Percentiles rank a stretch among this genome's conserved stretches.
Evolutionary conservation across 2,888 invertebrate species (phyloP).

Genomic region (Papilio demoleus): DNA sequence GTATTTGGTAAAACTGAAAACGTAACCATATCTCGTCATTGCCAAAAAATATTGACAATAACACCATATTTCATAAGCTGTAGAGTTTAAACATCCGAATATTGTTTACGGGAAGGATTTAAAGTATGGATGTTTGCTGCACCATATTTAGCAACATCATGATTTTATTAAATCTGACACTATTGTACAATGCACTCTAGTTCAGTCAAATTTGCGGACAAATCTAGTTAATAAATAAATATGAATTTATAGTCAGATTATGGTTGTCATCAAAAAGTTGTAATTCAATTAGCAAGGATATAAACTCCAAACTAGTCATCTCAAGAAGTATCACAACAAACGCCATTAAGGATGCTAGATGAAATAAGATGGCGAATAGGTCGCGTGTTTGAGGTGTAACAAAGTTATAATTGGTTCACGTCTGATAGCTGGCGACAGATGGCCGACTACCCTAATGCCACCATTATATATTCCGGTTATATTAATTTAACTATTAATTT

Average conservation of each 20-base stretch:
- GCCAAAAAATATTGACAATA: no score
- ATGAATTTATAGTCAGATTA: not conserved
- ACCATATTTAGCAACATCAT: no score
- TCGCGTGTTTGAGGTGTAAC: constrained; percentile 45
- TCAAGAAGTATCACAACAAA: constrained; percentile 9
- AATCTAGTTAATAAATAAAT: not conserved
- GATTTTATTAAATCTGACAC: no score
- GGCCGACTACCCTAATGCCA: constrained; percentile 42
- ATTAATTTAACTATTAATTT: constrained; percentile 33
- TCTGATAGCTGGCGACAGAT: constrained; percentile 49
- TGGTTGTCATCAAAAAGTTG: not conserved
- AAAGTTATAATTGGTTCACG: constrained; percentile 52
- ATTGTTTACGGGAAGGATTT: no score
- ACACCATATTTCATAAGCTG: no score
- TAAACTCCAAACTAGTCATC: not conserved
- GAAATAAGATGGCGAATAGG: constrained; percentile 31
- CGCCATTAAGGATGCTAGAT: constrained; percentile 24
- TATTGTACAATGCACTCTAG: no score
- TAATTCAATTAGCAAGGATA: not conserved
- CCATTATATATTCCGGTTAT: constrained; percentile 19
- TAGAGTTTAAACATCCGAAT: no score
- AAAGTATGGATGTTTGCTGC: no score
- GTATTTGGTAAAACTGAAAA: no score
- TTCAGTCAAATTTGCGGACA: no score
- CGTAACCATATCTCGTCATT: no score